Evolutionary conservation across 2,797 vertebrate species (phyloP).

Genomic region (Acanthopagrus latus): DNA sequence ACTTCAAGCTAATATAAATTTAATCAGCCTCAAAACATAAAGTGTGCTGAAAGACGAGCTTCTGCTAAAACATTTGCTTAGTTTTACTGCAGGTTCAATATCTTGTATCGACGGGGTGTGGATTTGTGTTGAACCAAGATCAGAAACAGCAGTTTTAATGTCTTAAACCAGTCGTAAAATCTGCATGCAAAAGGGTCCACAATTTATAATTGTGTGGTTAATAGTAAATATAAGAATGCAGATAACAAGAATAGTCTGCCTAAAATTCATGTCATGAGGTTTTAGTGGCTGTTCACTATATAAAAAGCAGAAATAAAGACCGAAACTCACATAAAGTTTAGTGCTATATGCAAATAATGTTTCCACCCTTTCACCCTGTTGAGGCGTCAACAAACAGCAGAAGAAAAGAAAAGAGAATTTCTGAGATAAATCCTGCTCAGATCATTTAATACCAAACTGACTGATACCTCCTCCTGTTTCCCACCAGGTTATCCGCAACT

Average conservation of each 20-base stretch:
- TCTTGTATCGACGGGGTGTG: too few relatives aligned
- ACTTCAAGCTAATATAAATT: neutral
- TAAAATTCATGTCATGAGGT: neutral
- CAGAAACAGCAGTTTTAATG: too few relatives aligned
- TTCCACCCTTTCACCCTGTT: neutral
- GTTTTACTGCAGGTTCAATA: neutral
- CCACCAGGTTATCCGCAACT: constrained; percentile 94
- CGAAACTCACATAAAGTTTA: neutral
- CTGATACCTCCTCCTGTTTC: constrained; percentile 22
- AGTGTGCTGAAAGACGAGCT: neutral
- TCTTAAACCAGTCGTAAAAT: neutral
- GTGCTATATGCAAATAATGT: neutral
- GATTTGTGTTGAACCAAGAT: neutral
- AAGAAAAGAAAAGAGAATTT: neutral
- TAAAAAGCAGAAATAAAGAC: neutral
- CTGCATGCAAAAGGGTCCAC: neutral
- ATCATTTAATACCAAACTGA: neutral
- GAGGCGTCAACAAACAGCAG: neutral
- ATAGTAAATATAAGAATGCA: too few relatives aligned
- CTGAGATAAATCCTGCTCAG: neutral
- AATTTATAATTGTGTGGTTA: neutral
- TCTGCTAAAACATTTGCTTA: neutral
- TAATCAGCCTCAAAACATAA: neutral
- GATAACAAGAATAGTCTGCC: neutral
- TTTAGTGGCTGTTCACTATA: neutral